A percentile compares a stretch with the other conserved stretches of the same genome.
Evolutionary conservation across 2,113 vertebrate genomes (phyloP).

Genomic region (Chloropsis hardwickii): DNA sequence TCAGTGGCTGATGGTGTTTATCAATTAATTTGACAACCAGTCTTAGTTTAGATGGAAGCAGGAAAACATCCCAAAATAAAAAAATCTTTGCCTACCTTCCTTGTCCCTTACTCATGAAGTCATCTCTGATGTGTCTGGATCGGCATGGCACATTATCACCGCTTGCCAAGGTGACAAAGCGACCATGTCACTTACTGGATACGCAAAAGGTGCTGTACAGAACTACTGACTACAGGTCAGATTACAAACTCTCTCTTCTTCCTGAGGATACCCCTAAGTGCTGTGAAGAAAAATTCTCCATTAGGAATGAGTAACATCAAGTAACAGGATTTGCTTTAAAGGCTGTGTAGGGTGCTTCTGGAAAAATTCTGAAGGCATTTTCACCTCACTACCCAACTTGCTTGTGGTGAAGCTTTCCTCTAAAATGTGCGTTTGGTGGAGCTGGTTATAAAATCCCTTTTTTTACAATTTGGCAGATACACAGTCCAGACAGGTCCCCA

Average conservation of each 20-base stretch:
- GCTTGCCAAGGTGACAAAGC: neutral
- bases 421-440: neutral
- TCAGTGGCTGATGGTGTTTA: neutral
- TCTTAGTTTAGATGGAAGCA: neutral
- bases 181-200: rapidly evolving
- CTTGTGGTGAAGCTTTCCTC: neutral
- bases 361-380: neutral
- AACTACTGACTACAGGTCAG: neutral
- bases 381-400: neutral
- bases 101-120: neutral
- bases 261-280: neutral
- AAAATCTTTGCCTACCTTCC: neutral
- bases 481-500: neutral
- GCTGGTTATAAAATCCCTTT: neutral
- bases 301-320: neutral
- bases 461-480: neutral
- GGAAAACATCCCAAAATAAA: neutral
- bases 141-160: neutral
- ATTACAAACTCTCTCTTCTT: neutral
- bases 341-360: neutral
- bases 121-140: neutral
- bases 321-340: neutral
- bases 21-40: neutral
- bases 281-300: neutral
- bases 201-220: neutral